These are phyloP conservation scores for Forbesichthys agassizii DNA, from an alignment of 2,113 vertebrate genomes.

Conservation along the genomic window DNA sequence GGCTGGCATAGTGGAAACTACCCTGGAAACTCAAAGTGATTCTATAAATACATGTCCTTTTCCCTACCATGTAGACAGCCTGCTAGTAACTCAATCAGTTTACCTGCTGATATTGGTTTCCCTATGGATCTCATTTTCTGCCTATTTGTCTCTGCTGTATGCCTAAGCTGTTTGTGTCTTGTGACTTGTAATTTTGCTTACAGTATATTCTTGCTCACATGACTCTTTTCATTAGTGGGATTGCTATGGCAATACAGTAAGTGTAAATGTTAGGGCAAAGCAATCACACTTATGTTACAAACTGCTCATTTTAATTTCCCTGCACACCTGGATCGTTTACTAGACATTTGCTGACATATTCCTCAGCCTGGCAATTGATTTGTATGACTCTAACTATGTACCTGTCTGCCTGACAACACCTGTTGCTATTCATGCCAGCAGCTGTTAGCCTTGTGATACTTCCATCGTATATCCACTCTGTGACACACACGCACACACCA, in stretches of 20 bases:
- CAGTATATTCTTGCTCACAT: too few species aligned
- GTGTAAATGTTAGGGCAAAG: too few species aligned
- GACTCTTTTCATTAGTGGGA: too few species aligned
- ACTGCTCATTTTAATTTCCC: too few species aligned
- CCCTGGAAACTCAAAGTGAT: conserved; percentile 49
- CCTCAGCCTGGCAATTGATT: too few species aligned
- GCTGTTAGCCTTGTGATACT: conserved; percentile 58
- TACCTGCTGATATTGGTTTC: background rate
- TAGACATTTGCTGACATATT: too few species aligned
- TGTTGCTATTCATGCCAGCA: conserved; percentile 57
- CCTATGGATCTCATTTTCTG: background rate
- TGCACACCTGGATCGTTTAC: too few species aligned
- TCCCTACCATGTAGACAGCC: conserved; percentile 43
- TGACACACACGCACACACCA: conserved; percentile 3
- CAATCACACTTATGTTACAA: too few species aligned
- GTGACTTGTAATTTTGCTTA: too few species aligned
- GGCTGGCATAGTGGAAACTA: conserved; percentile 64
- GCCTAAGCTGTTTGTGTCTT: background rate
- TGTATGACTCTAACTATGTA: background rate
- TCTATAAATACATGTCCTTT: conserved; percentile 66
- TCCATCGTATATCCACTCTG: background rate
- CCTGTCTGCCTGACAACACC: conserved; percentile 55
- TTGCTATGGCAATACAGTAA: too few species aligned
- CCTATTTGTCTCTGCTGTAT: background rate
- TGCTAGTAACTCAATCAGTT: background rate